Evolutionary conservation across 2,113 vertebrate genomes (phyloP).

Genomic region (Xiphorhynchus elegans): DNA sequence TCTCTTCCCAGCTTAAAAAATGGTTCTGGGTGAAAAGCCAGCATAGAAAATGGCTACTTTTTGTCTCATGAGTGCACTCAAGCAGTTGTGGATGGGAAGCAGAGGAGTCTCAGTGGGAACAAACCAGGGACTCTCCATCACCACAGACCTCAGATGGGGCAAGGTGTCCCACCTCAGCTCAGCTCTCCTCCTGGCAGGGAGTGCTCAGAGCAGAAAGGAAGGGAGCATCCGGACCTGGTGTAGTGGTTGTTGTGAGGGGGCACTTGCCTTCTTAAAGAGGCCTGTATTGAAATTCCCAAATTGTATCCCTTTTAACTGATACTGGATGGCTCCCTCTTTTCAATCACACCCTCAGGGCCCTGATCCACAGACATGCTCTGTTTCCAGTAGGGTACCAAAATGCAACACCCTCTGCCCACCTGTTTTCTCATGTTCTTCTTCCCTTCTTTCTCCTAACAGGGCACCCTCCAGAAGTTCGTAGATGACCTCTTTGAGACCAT

Average conservation of each 20-base stretch:
- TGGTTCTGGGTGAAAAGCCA: neutral
- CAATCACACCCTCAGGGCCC: neutral
- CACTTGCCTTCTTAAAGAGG: neutral
- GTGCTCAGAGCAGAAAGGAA: neutral
- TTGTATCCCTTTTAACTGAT: rapidly evolving
- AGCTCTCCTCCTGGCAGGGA: neutral
- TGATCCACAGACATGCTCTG: neutral
- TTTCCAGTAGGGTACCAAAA: neutral
- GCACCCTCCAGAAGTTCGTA: constrained; percentile 98
- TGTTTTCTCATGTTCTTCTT: neutral
- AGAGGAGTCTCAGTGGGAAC: neutral
- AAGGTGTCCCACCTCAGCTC: neutral
- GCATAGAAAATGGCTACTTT: neutral
- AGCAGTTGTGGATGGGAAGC: neutral
- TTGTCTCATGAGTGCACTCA: neutral
- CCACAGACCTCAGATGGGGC: neutral
- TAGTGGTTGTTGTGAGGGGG: neutral
- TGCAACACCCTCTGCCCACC: neutral
- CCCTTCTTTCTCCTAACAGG: constrained; percentile 70
- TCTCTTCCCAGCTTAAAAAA: neutral
- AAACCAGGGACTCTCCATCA: neutral
- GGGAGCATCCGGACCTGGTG: neutral
- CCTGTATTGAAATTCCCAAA: neutral
- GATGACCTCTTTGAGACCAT: constrained; percentile 99
- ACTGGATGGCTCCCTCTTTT: neutral